A percentile compares a stretch with the other conserved stretches of the same genome.
phyloP scores from a whole-genome alignment of 2,888 invertebrate species.

The Parthenolecanium corni region DNA sequence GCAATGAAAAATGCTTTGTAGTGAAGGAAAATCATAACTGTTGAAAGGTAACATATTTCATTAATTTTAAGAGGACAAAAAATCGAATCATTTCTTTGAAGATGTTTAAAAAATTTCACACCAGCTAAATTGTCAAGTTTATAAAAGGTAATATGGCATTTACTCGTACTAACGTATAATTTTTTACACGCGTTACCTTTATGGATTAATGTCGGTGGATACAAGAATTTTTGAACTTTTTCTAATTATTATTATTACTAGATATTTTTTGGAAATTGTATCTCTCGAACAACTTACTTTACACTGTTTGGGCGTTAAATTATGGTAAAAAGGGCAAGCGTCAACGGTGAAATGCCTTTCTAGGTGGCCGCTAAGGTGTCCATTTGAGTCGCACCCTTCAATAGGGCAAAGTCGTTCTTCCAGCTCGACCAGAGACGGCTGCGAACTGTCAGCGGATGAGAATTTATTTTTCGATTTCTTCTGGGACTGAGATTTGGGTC shows the following conservation, averaged over 20 bases:
- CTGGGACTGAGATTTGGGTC: constrained; percentile 34
- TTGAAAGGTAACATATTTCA: too few species aligned
- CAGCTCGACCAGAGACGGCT: constrained; percentile 28
- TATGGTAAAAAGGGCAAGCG: constrained; percentile 86
- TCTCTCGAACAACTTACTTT: constrained; percentile 39
- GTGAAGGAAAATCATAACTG: too few species aligned
- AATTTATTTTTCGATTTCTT: constrained; percentile 31
- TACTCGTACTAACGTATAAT: too few species aligned
- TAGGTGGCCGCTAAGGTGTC: constrained; percentile 71
- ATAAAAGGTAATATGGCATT: too few species aligned
- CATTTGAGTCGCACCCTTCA: constrained; percentile 72
- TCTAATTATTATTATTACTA: background rate
- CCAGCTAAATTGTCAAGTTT: too few species aligned
- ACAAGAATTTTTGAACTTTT: background rate
- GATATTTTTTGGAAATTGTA: background rate
- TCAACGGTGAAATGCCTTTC: constrained; percentile 77
- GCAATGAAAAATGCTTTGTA: too few species aligned
- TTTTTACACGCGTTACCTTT: too few species aligned
- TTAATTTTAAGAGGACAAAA: too few species aligned
- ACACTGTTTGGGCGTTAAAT: constrained; percentile 62
- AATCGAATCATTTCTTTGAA: too few species aligned
- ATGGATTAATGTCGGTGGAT: background rate
- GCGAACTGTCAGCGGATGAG: constrained; percentile 15
- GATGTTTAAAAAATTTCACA: too few species aligned
- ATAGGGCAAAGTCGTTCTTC: constrained; percentile 70